Conservation (phyloP, 2,888 invertebrate species). For the Tribolium freemani region DNA sequence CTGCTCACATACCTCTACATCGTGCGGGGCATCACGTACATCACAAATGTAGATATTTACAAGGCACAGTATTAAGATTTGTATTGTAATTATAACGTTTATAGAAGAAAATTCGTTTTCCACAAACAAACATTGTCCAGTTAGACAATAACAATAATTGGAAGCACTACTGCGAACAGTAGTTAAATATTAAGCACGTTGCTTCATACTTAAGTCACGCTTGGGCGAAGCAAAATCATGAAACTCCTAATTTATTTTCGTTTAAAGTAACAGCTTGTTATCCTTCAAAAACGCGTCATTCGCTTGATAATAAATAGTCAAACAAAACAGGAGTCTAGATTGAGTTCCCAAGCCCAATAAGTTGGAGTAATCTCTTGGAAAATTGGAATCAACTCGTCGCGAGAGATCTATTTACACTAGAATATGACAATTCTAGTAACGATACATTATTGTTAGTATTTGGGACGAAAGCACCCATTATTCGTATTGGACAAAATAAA, state of each 20-base stretch:
- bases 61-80: slow-evolving; percentile 30
- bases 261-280: background rate
- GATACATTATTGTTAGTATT: slow-evolving; percentile 18
- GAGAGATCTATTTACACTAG: slow-evolving; percentile 1
- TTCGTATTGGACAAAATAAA: slow-evolving; percentile 32
- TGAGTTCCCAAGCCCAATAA: background rate
- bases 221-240: background rate
- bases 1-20: slow-evolving; percentile 16
- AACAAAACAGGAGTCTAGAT: background rate
- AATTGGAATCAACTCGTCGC: slow-evolving; percentile 6
- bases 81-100: slow-evolving; percentile 3
- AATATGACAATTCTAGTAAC: background rate
- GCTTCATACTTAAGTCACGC: slow-evolving; percentile 3
- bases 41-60: slow-evolving; percentile 35
- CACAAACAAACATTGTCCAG: background rate
- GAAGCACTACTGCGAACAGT: background rate
- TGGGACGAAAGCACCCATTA: slow-evolving; percentile 16
- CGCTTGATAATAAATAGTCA: background rate
- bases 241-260: background rate
- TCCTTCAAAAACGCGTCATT: background rate
- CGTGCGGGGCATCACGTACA: slow-evolving; percentile 18
- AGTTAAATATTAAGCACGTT: slow-evolving; percentile 6
- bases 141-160: background rate
- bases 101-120: slow-evolving; percentile 21
- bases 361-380: background rate